Evolutionary conservation across 2,797 vertebrate genomes (phyloP).

Genomic region (Melanotaenia maccullochi): DNA sequence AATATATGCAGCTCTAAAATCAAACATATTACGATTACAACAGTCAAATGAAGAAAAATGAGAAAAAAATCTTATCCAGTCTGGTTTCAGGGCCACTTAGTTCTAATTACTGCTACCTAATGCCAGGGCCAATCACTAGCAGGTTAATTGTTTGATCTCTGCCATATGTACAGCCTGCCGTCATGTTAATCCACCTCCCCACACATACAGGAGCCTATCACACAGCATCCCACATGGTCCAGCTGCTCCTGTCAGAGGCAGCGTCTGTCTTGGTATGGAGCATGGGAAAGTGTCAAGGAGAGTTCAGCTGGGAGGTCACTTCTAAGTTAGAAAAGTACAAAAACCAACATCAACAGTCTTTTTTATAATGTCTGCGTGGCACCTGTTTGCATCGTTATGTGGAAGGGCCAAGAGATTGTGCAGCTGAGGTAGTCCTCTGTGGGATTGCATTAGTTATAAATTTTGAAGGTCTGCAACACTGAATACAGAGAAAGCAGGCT

Average conservation of each 20-base stretch:
- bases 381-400: background rate
- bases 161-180: conserved; percentile 81
- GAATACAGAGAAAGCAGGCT: background rate
- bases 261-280: conserved; percentile 18
- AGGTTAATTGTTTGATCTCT: conserved; percentile 88
- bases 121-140: conserved; percentile 76
- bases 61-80: conserved; percentile 11
- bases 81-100: conserved; percentile 71
- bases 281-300: conserved; percentile 61
- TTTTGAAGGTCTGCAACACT: background rate
- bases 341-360: background rate
- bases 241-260: conserved; percentile 44
- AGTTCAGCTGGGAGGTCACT: conserved; percentile 31
- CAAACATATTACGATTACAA: background rate
- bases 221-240: conserved; percentile 20
- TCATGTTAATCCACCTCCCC: conserved; percentile 66
- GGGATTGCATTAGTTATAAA: background rate
- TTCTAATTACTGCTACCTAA: conserved; percentile 81
- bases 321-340: conserved; percentile 1
- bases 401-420: background rate
- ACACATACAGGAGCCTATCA: conserved; percentile 34
- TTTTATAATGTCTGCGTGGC: background rate
- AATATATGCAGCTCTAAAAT: conserved; percentile 5
- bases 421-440: background rate
- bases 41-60: too few relatives aligned